Percentiles rank a stretch among this genome's conserved stretches.
These are phyloP conservation scores for Bagarius yarrelli DNA, from an alignment of 2,113 vertebrate species.

Conservation along the genomic window DNA sequence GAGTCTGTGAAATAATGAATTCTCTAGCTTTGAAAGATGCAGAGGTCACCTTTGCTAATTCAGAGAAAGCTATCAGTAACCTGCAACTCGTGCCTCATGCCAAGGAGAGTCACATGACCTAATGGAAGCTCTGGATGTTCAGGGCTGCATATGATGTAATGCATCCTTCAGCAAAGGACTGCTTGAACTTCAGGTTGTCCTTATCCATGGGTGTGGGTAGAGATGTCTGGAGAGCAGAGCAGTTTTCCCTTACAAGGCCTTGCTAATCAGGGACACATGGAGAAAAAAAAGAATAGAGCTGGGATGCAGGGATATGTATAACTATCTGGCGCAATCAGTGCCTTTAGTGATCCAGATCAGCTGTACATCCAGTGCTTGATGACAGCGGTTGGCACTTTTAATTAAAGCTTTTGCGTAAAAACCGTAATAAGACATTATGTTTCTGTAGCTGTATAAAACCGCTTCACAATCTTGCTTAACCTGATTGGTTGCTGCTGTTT, in stretches of 20 bases:
- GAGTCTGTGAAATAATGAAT: not conserved
- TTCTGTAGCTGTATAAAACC: not conserved
- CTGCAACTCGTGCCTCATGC: slow-evolving; percentile 27
- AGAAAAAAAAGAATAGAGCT: not conserved
- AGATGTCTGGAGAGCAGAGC: slow-evolving; percentile 19
- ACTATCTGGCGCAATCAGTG: not conserved
- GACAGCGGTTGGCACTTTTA: not conserved
- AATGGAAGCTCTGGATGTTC: slow-evolving; percentile 19
- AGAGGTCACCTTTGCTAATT: slow-evolving; percentile 29
- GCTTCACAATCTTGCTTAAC: not conserved
- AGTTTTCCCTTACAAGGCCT: slow-evolving; percentile 7
- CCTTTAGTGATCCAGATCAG: slow-evolving; percentile 14
- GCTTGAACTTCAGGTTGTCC: slow-evolving; percentile 24
- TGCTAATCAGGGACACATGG: slow-evolving; percentile 38
- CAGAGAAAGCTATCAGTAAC: slow-evolving; percentile 15
- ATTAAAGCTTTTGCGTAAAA: not conserved
- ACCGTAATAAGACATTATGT: not conserved
- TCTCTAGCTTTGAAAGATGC: not conserved
- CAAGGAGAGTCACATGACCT: slow-evolving; percentile 34
- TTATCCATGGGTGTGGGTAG: slow-evolving; percentile 10
- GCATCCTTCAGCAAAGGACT: slow-evolving; percentile 29
- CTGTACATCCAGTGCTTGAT: not conserved
- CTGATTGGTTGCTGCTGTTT: slow-evolving; percentile 2
- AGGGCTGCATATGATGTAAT: slow-evolving; percentile 32
- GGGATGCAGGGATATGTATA: not conserved